Conservation (phyloP, 2,113 vertebrate genomes). For the Gallinago media region DNA sequence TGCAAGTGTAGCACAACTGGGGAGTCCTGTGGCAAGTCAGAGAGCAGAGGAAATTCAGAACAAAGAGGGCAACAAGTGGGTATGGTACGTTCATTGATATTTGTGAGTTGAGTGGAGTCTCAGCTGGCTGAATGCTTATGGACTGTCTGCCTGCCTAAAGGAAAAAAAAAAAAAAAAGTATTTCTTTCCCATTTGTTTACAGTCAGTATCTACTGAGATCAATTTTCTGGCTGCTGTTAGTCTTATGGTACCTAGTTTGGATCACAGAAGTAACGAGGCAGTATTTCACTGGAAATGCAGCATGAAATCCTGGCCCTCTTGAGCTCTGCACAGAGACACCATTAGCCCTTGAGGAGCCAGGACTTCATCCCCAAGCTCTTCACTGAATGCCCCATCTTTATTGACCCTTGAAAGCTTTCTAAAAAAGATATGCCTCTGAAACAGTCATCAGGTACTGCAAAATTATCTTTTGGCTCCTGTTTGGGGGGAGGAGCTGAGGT, state of each 20-base stretch:
- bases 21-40: neutral
- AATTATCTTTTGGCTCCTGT: neutral
- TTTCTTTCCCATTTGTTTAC: slow-evolving; percentile 34
- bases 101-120: neutral
- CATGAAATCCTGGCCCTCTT: neutral
- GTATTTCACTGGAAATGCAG: slow-evolving; percentile 23
- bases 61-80: neutral
- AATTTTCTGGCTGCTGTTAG: slow-evolving; percentile 7
- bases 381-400: neutral
- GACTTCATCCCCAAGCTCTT: neutral
- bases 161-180: neutral
- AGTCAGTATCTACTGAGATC: neutral
- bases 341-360: neutral
- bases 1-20: rapidly evolving
- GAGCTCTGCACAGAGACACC: neutral
- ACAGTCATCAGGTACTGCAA: neutral
- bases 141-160: slow-evolving; percentile 10
- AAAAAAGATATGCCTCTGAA: neutral
- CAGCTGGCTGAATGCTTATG: neutral
- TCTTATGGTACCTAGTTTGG: neutral
- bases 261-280: neutral
- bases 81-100: neutral
- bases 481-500: neutral
- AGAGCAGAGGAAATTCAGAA: neutral
- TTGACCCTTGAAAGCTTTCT: neutral